Base-by-base conservation (phyloP, 2,113 vertebrate species). In the human (Homo sapiens) region DNA sequence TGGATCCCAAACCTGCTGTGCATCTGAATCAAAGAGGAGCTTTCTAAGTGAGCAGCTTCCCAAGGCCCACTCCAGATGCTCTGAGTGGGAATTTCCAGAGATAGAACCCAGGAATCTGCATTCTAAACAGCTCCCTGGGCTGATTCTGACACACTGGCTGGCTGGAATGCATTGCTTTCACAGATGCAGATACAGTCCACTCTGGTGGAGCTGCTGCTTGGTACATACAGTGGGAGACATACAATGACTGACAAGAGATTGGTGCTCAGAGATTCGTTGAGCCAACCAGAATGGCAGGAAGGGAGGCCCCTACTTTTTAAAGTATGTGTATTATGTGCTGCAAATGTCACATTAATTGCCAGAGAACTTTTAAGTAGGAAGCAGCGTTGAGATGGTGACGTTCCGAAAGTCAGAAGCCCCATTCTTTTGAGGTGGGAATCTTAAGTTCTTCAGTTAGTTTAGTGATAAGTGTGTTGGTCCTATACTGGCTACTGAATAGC, bases 341-440 rank as follows among this genome's bases (percentile, higher is more conserved):
- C 75, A 85, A 61, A 43, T 59, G 11, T 87, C 43, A 73, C 23
- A 32, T 85, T 88, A 64, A 38, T 72, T 66, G 57, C n/a, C 66
- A 32, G 75, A 64, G 90, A 80, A 80, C 25, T 50, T 30, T 30
- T 30, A 38, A 61, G 25, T 70, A 2, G 61, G 45, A 90, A 48
- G 10, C 1, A 91, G 25, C 10, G 9, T 79, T 78, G 38, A 90
- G 64, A 35, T 25, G 27, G 32, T 93, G 64, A 59, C 8, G 55
- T 86, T 16, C 76, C 18, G 75, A 35, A 6, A 6, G 23, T 27
- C 23, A 50, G 70, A 86, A 68, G 35, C 43, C 61, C 20, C 43
- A 35, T 89, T 93, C 57, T 78, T 96, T 81, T 45, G 68, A 88
- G 68, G 38, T 17, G 68, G 48, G 20, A 45, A 50, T 81, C 66